These are phyloP conservation scores for Cremastobaeus sp. DNA, from an alignment of 2,888 invertebrate species.

Conservation along the genomic window DNA sequence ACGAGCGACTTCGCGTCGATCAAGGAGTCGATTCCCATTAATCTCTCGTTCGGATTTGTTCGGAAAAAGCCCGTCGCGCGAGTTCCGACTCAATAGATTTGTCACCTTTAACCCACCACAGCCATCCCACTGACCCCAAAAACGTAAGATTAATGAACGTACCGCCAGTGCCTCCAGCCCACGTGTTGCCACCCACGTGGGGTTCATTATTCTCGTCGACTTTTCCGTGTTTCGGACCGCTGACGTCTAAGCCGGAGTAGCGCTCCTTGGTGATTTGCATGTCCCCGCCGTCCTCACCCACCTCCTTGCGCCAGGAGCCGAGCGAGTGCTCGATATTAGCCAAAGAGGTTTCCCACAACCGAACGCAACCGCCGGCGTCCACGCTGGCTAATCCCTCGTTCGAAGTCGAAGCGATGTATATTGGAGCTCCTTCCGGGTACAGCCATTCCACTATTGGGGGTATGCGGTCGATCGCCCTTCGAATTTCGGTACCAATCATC, in stretches of 20 bases:
- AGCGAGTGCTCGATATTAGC: slow-evolving; percentile 77
- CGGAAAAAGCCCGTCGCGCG: too few species aligned
- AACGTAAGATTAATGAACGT: slow-evolving; percentile 55
- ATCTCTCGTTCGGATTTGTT: too few species aligned
- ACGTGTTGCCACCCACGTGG: slow-evolving; percentile 97
- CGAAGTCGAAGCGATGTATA: slow-evolving; percentile 77
- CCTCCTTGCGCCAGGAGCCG: slow-evolving; percentile 78
- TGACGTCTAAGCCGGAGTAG: slow-evolving; percentile 83
- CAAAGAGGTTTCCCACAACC: slow-evolving; percentile 80
- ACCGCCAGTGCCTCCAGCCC: slow-evolving; percentile 97
- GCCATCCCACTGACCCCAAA: slow-evolving; percentile 26
- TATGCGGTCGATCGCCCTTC: slow-evolving; percentile 68
- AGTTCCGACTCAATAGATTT: slow-evolving; percentile 1
- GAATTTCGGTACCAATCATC: slow-evolving; percentile 21
- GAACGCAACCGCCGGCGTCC: slow-evolving; percentile 80
- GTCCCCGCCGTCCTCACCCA: slow-evolving; percentile 79
- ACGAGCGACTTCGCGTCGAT: too few species aligned
- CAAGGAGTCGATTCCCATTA: too few species aligned
- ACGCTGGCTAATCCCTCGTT: slow-evolving; percentile 80
- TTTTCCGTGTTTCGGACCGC: slow-evolving; percentile 94
- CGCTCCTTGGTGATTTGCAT: slow-evolving; percentile 88
- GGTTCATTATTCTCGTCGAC: slow-evolving; percentile 93
- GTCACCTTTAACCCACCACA: slow-evolving; percentile 13
- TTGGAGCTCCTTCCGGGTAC: slow-evolving; percentile 76
- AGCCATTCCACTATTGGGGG: slow-evolving; percentile 79